Evolutionary conservation across 2,797 vertebrate species (phyloP).

Genomic region (Pyrocephalus nanus): DNA sequence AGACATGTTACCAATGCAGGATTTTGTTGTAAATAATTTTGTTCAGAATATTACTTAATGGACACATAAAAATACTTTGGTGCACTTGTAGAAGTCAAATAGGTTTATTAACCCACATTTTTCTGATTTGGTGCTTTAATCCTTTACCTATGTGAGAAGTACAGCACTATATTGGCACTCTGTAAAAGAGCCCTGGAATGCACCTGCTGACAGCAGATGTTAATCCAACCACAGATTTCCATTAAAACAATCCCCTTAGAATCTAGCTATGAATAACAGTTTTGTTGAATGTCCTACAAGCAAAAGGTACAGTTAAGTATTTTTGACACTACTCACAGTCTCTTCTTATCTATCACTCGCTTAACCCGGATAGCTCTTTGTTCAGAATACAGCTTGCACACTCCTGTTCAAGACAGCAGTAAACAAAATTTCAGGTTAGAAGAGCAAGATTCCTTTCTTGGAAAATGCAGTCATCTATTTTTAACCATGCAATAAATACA

Average conservation of each 20-base stretch:
- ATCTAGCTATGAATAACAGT: neutral
- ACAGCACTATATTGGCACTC: neutral
- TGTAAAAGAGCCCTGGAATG: neutral
- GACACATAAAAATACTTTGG: neutral
- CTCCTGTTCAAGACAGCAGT: slow-evolving; percentile 75
- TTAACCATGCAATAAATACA: neutral
- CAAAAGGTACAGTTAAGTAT: neutral
- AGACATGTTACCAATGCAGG: neutral
- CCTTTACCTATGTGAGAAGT: neutral
- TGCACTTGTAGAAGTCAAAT: neutral
- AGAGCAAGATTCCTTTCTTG: neutral
- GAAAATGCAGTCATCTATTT: neutral
- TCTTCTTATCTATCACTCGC: slow-evolving; percentile 93
- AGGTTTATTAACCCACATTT: neutral
- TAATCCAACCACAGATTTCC: neutral
- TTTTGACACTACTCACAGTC: slow-evolving; percentile 85
- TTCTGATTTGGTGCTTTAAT: neutral
- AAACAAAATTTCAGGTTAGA: slow-evolving; percentile 4
- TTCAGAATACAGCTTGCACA: slow-evolving; percentile 96
- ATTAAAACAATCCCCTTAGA: neutral
- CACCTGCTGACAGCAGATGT: neutral
- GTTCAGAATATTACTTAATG: neutral
- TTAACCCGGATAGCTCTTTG: slow-evolving; percentile 96
- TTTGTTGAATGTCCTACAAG: neutral
- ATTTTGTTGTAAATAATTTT: neutral